Evolutionary conservation across 2,888 invertebrate genomes (phyloP), one percentile per base, ranked within the genome.

Genomic region (Carabus problematicus): DNA sequence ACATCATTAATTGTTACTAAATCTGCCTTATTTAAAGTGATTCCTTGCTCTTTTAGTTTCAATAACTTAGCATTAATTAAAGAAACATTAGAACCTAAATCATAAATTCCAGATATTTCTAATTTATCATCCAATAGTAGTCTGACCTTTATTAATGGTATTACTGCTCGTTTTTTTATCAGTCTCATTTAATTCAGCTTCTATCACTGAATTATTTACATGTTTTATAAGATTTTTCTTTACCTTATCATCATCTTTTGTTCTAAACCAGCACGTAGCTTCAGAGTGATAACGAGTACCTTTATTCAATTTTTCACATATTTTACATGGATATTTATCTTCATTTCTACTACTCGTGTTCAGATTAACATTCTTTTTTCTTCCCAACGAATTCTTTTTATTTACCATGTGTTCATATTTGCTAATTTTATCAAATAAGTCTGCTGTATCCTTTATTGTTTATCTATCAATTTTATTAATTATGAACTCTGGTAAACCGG

Each of bases 41-140:
- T n/a, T n/a, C n/a, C n/a, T n/a, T n/a, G n/a, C n/a, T n/a, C n/a
- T 72, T 69, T 55, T 49, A 61, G 47, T 67, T 67, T 63, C 52
- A 72, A 63, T 71, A 74, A 18, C 58, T 55, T 61, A 69, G 74
- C 71, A 73, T 75, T 77, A 39, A 76, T 76, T 60, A 75, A 71
- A n/a, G 74, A 74, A 1, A 76, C 72, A 72, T 76, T 67, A 41
- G 67, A 75, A 8, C 74, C 75, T 12, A 75, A 72, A 58, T 75
- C 75, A 72, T 76, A 75, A 18, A 74, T 70, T 54, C 72, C 75
- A 41, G 14, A 64, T 42, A 70, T 52, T 70, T 74, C 63, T 55
- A 74, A 39, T n/a, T 39, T 72, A 42, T 72, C 62, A 62, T 74
- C 70, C 64, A 73, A 61, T 73, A 59, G 1, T 72, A 74, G 61